phyloP scores from a whole-genome alignment of 1,140 invertebrate genomes.

The Neuroterus valhalla region DNA sequence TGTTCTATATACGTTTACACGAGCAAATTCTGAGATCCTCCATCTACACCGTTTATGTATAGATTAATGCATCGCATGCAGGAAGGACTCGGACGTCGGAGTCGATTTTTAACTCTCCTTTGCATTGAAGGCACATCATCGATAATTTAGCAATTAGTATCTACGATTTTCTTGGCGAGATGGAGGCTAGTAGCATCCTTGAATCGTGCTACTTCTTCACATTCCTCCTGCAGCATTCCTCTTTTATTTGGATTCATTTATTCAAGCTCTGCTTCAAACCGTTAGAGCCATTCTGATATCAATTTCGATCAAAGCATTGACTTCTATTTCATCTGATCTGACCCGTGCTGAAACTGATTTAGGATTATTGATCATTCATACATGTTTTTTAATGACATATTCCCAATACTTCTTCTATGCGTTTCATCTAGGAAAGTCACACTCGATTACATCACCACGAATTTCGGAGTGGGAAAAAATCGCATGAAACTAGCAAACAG shows the following conservation, averaged over 20 bases:
- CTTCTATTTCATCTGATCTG: no score
- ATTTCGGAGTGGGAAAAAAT: no score
- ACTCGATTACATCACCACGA: no score
- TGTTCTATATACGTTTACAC: constrained; percentile 32
- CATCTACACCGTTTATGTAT: background rate
- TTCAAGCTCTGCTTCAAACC: background rate
- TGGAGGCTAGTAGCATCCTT: background rate
- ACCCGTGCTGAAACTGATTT: no score
- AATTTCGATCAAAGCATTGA: no score
- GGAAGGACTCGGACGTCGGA: constrained; percentile 59
- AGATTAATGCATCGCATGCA: constrained; percentile 61
- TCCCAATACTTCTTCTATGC: no score
- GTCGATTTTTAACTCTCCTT: constrained; percentile 44
- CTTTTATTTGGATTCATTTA: background rate
- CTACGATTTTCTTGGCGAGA: constrained; percentile 11
- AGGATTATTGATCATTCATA: no score
- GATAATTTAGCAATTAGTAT: constrained; percentile 72
- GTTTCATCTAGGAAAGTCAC: no score
- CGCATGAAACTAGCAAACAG: no score
- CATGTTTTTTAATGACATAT: no score
- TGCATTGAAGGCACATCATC: constrained; percentile 60
- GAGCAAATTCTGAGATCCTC: constrained; percentile 45
- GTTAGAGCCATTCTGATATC: no score
- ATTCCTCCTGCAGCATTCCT: background rate
- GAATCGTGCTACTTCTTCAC: background rate